Evolutionary conservation across 2,797 vertebrate species (phyloP), one percentile per base, ranked within the genome.

Genomic region (Coendou prehensilis): DNA sequence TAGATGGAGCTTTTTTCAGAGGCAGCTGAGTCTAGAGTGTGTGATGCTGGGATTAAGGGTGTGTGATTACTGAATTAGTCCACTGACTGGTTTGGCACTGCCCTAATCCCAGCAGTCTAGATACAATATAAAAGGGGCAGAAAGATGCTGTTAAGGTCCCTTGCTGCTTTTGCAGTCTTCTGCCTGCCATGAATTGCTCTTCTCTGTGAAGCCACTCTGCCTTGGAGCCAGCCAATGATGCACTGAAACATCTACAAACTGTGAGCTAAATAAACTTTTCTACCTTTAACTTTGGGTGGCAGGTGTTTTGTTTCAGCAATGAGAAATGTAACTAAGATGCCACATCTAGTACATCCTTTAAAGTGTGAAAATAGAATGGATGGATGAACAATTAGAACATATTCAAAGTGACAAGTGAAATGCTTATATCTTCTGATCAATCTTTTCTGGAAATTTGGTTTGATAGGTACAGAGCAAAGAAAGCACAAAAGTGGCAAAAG

Each of bases 301-400:
- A 15, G 30, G 2, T 30, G n/a, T 67, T 17, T 67, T 67, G 6
- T n/a, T 15, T n/a, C 14, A 67, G 33, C 33, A 67, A 67, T 7
- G 6, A 67, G 64, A 67, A 67, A 67, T n/a, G 23, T 67, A 67
- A 67, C 15, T 33, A 33, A 67, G 33, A 67, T 2, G 18, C 52
- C 57, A 26, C 26, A 69, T 22, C 22, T 50, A 87, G 47, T 89
- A 81, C 30, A 73, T 83, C 4, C 41, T 93, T 93, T 50, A 92
- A 89, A 81, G 52, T 87, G 71, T 90, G 63, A 92, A 91, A 94
- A 17, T 91, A 28, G 50, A 85, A 63, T 90, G 69, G 50, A 26
- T 76, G 18, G 57, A 79, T 56, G 10, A 87, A 63, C 67, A 61
- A 87, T 88, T 92, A 57, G 79, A 86, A 75, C 33, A 52, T 91